Base-by-base conservation (phyloP, 2,888 invertebrate genomes). In the Drosophila mercatorum region DNA sequence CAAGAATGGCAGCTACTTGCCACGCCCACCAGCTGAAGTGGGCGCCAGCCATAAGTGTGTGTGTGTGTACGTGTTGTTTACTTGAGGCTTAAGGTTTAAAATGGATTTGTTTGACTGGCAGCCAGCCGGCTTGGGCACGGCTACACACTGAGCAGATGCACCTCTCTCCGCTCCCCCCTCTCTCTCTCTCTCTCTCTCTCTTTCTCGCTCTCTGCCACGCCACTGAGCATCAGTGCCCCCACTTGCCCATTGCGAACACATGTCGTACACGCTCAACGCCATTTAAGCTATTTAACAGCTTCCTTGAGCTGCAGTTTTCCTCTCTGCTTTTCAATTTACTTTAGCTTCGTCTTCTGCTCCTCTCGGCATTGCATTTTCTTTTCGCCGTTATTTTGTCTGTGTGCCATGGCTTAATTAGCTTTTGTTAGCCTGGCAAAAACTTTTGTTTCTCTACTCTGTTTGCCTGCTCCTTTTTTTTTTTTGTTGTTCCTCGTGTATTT, bases 41-140 rank as follows among this genome's bases (percentile, higher is more conserved):
- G 72, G 72, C 61, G 68, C 31, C 52, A 59, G 43, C 47, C 28
- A 49, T 17, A 17, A 40, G 57, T 61, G 40, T 51, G 61, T 44
- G 57, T 62, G 57, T 62, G 71, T 65, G 63, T 71, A 80, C 69
- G 84, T 81, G 88, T 84, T 85, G 89, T 87, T 89, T 89, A 87
- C 88, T 74, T 75, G 83, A 77, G 89, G 77, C 81, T 85, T 89
- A 89, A 77, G 88, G 81, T 77, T 87, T 87, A 81, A 80, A 87
- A 84, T 89, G 85, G 89, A 89, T 89, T 85, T 85, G 89, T 81
- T 89, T 85, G 84, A 89, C 84, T 87, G 81, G 80, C 83, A 85
- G 80, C 74, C 62, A 80, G 80, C 88, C 81, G 85, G 75, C 89
- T 87, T 80, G 73, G 75, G 75, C 74, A 71, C 65, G 80, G 71